Evolutionary conservation across 2,113 vertebrate species (phyloP).

Genomic region (Mungos mungo): DNA sequence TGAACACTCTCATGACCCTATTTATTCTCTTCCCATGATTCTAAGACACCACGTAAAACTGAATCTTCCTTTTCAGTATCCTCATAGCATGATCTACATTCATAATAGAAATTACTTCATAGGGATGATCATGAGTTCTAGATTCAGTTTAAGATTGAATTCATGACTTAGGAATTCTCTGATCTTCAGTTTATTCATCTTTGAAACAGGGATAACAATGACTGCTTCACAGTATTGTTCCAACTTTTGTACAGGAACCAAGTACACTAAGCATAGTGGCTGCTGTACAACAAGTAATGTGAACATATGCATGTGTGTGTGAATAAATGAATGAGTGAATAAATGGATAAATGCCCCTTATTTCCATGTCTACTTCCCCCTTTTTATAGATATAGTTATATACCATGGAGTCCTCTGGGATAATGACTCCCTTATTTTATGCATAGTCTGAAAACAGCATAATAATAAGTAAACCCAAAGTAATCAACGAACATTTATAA

Average conservation of each 20-base stretch:
- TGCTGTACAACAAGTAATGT: neutral
- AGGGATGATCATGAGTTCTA: neutral
- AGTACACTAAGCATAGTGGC: neutral
- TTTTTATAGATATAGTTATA: neutral
- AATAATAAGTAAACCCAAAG: neutral
- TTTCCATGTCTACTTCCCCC: neutral
- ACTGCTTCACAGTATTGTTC: neutral
- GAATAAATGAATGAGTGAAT: neutral
- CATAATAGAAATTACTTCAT: neutral
- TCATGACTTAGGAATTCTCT: neutral
- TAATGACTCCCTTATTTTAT: neutral
- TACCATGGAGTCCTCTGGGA: neutral
- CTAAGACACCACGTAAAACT: neutral
- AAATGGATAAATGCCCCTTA: neutral
- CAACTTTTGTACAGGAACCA: neutral
- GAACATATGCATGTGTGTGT: neutral
- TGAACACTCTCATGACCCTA: neutral
- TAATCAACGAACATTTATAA: neutral
- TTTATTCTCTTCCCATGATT: neutral
- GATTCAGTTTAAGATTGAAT: neutral
- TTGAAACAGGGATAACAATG: neutral
- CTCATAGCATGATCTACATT: neutral
- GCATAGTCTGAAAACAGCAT: neutral
- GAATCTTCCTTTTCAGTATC: conserved; percentile 3
- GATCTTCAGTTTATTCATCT: neutral